phyloP scores from a whole-genome alignment of 2,113 vertebrate genomes.

The Calidris pygmaea region DNA sequence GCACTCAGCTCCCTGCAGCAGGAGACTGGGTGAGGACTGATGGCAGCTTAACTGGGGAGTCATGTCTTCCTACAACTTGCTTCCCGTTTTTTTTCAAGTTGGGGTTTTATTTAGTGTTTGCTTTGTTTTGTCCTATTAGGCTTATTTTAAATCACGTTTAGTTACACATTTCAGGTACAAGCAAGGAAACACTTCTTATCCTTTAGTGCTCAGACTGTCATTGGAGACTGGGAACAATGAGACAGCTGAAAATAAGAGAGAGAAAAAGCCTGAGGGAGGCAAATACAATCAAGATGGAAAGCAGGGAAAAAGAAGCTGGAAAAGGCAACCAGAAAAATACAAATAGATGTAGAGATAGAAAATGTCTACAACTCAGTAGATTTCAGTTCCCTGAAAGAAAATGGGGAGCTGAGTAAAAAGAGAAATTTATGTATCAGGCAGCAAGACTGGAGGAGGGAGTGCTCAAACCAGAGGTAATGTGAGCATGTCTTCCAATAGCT shows the following conservation, averaged over 20 bases:
- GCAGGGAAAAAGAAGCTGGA: neutral
- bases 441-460: neutral
- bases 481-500: neutral
- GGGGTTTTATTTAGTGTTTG: neutral
- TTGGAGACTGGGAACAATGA: neutral
- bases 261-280: neutral
- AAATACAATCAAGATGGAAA: neutral
- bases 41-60: neutral
- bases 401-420: neutral
- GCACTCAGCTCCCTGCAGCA: fast-evolving
- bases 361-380: neutral
- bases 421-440: neutral
- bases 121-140: neutral
- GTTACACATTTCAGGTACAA: neutral
- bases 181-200: neutral
- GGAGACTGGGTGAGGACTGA: neutral
- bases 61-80: fast-evolving
- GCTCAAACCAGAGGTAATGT: neutral
- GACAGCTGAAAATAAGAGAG: neutral
- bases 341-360: neutral
- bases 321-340: neutral
- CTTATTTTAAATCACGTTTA: neutral
- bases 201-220: neutral
- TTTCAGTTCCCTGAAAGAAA: neutral
- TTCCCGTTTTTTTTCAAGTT: neutral